Evolutionary conservation across 2,113 vertebrate genomes (phyloP).

Genomic region (Anoura caudifer): DNA sequence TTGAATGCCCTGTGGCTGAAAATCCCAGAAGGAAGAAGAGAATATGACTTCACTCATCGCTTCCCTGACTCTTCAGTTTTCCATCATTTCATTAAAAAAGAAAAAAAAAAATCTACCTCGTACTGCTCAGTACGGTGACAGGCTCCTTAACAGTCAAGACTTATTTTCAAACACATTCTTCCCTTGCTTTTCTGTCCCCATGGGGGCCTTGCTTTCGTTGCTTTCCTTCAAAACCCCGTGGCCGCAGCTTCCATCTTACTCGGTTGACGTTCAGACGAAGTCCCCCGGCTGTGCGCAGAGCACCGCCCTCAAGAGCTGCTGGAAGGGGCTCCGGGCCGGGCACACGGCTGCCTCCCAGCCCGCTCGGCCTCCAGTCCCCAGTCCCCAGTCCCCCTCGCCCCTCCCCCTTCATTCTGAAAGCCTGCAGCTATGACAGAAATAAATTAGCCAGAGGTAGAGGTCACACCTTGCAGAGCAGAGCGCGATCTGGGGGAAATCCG

Average conservation of each 20-base stretch:
- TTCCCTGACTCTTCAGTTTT: conserved; percentile 11
- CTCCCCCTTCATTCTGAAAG: conserved; percentile 70
- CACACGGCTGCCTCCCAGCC: conserved; percentile 43
- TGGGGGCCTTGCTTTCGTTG: neutral
- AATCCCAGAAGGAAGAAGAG: conserved; percentile 6
- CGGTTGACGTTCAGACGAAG: conserved; percentile 59
- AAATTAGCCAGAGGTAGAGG: conserved; percentile 83
- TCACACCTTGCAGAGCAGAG: conserved; percentile 83
- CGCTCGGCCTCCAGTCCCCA: conserved; percentile 28
- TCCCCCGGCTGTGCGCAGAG: neutral
- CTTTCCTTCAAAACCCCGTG: conserved; percentile 28
- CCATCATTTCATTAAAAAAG: conserved; percentile 46
- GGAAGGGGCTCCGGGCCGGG: conserved; percentile 57
- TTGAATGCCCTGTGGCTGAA: neutral
- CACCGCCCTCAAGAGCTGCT: conserved; percentile 36
- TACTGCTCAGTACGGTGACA: conserved; percentile 10
- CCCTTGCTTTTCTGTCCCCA: conserved; percentile 20
- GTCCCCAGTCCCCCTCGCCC: neutral
- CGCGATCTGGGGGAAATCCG: conserved; percentile 80
- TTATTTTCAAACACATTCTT: conserved; percentile 59
- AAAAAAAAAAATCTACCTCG: neutral
- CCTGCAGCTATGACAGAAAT: conserved; percentile 83
- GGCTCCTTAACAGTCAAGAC: neutral
- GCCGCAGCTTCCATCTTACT: conserved; percentile 43
- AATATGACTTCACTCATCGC: neutral